These are phyloP conservation scores for Diarsia brunnea DNA, from an alignment of 2,888 invertebrate genomes.

Conservation along the genomic window DNA sequence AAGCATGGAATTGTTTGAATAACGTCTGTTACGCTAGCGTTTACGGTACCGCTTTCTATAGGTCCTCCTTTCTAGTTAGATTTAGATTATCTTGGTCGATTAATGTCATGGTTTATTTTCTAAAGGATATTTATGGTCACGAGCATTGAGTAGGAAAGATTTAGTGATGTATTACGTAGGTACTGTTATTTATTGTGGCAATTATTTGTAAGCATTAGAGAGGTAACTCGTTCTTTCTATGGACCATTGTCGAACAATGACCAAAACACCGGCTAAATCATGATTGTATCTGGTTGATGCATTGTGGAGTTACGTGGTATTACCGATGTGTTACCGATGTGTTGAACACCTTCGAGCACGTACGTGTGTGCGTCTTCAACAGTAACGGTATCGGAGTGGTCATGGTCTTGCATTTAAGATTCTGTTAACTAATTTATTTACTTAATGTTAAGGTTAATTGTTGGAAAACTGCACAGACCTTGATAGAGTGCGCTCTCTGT, in stretches of 20 bases:
- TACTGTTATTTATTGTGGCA: conserved; percentile 41
- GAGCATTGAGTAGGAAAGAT: conserved; percentile 36
- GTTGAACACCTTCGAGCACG: conserved; percentile 22
- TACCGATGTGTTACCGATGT: conserved; percentile 16
- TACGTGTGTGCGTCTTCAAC: conserved; percentile 31
- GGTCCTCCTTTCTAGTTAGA: conserved; percentile 56
- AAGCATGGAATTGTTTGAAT: conserved; percentile 78
- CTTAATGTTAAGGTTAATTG: conserved; percentile 15
- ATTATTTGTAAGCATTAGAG: conserved; percentile 30
- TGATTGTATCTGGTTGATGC: conserved; percentile 16
- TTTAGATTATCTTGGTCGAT: conserved; percentile 59
- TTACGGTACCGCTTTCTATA: conserved; percentile 69
- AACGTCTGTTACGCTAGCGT: conserved; percentile 69
- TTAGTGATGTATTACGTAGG: conserved; percentile 44
- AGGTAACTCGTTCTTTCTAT: conserved; percentile 22
- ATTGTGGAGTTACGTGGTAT: conserved; percentile 19
- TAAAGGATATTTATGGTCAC: conserved; percentile 56
- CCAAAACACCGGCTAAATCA: conserved; percentile 16
- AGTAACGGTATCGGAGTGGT: conserved; percentile 45
- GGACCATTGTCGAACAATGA: conserved; percentile 13
- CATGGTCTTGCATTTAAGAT: conserved; percentile 26
- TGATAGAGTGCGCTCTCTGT: conserved; percentile 16
- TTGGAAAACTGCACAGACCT: conserved; percentile 29
- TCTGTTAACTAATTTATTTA: conserved; percentile 13
- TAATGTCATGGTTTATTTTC: conserved; percentile 56